Evolutionary conservation across 2,888 invertebrate species (phyloP).

Genomic region (Argynnis bischoffii): DNA sequence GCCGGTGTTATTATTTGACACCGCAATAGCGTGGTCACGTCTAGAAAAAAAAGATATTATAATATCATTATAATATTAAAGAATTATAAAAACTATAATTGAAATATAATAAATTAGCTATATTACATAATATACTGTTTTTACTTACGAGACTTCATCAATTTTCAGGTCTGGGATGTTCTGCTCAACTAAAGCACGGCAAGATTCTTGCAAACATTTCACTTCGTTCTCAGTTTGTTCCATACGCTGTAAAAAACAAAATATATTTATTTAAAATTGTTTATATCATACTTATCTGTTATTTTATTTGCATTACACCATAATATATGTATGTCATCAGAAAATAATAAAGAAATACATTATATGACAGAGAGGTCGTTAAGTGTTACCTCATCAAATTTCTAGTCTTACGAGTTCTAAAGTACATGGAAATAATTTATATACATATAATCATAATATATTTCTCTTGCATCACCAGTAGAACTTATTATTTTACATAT

Average conservation of each 20-base stretch:
- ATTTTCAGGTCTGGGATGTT: conserved; percentile 74
- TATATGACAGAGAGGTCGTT: not conserved
- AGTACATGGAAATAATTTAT: not conserved
- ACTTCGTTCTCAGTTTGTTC: conserved; percentile 88
- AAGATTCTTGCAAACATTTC: conserved; percentile 85
- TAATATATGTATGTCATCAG: too few relatives aligned
- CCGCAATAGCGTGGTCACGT: conserved; percentile 57
- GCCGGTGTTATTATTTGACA: conserved; percentile 75
- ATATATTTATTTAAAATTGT: not conserved
- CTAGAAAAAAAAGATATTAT: conserved; percentile 40
- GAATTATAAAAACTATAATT: too few relatives aligned
- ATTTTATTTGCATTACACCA: too few relatives aligned
- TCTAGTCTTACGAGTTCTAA: not conserved
- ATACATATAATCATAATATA: not conserved
- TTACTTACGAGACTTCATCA: conserved; percentile 68
- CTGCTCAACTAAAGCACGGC: conserved; percentile 82
- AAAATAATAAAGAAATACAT: not conserved
- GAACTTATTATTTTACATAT: not conserved
- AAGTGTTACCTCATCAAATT: conserved; percentile 1
- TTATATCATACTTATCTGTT: too few relatives aligned
- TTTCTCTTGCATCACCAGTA: too few relatives aligned
- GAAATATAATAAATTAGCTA: not conserved
- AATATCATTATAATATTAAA: too few relatives aligned
- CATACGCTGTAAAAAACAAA: conserved; percentile 77
- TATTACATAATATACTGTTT: not conserved